A percentile compares a stretch with the other conserved stretches of the same genome.
Conservation (phyloP, 2,797 vertebrate genomes). For the Lepilemur ruficaudatus region DNA sequence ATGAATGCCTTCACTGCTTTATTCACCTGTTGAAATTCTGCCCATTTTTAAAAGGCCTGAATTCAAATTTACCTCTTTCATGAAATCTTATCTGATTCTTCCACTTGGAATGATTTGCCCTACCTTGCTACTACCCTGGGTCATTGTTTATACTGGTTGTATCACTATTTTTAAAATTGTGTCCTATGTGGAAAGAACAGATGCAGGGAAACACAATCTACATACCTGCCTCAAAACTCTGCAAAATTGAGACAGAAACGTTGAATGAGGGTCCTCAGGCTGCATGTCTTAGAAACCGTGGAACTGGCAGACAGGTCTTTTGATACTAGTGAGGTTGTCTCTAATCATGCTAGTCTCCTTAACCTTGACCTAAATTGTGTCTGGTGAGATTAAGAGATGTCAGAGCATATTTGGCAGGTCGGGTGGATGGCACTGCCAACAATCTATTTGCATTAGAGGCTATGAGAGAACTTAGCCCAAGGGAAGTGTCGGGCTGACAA, state of each 20-base stretch:
- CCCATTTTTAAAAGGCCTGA: neutral
- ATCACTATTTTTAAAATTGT: neutral
- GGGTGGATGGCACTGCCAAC: neutral
- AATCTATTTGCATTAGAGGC: neutral
- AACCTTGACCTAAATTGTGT: neutral
- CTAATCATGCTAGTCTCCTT: neutral
- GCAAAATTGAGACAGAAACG: neutral
- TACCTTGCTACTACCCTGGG: neutral
- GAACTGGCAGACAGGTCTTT: neutral
- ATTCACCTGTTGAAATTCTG: neutral
- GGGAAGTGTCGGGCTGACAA: neutral
- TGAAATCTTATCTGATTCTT: neutral
- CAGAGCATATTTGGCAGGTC: neutral
- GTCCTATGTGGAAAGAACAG: neutral
- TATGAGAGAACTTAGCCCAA: neutral
- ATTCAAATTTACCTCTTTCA: neutral
- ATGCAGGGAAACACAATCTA: neutral
- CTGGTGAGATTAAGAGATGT: neutral
- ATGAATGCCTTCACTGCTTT: neutral
- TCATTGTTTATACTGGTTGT: neutral
- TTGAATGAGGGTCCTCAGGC: neutral
- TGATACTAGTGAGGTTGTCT: neutral
- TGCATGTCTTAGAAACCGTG: neutral
- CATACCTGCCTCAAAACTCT: neutral
- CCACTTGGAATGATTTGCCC: neutral